Percentiles rank a stretch among this genome's conserved stretches.
phyloP scores from a whole-genome alignment of 2,113 vertebrate species.

The Cairina moschata region DNA sequence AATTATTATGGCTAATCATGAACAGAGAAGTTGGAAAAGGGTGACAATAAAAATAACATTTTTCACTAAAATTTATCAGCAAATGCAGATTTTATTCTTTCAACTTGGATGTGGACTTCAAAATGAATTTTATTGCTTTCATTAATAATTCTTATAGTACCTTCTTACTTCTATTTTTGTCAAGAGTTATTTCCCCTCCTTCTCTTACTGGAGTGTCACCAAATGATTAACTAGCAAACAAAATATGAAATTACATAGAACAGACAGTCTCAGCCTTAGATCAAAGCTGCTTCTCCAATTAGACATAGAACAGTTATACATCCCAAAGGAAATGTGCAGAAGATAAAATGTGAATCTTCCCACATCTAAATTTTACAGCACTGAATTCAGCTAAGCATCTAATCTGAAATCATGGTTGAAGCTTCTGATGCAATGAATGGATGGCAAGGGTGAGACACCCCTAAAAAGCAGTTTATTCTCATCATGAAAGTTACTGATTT shows the following conservation, averaged over 20 bases:
- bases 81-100: neutral
- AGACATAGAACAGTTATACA: neutral
- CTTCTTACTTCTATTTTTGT: neutral
- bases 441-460: neutral
- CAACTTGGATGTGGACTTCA: neutral
- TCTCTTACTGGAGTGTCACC: neutral
- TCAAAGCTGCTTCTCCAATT: neutral
- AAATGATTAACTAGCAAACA: conserved; percentile 1
- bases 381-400: neutral
- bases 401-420: neutral
- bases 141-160: neutral
- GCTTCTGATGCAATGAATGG: neutral
- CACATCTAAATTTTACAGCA: neutral
- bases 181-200: neutral
- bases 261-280: neutral
- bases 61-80: neutral
- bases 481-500: neutral
- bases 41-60: neutral
- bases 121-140: neutral
- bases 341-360: neutral
- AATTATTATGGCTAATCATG: neutral
- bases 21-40: neutral
- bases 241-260: conserved; percentile 22
- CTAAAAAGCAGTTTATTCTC: conserved; percentile 16
- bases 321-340: neutral